These are phyloP conservation scores for Drosophila sp. DNA, from an alignment of 1,140 invertebrate species.

Conservation along the genomic window DNA sequence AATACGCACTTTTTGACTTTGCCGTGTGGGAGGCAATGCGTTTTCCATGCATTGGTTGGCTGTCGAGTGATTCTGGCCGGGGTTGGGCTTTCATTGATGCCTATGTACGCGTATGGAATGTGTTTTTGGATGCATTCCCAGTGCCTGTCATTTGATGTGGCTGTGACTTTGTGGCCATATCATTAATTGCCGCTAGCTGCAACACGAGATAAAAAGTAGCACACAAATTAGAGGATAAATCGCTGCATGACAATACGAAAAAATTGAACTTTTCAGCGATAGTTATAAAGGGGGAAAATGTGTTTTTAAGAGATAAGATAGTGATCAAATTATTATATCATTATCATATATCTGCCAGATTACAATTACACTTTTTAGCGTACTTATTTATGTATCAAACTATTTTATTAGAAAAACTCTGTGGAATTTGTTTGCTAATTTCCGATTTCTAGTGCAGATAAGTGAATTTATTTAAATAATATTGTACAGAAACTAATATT, in stretches of 20 bases:
- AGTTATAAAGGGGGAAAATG: no score
- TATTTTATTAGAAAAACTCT: no score
- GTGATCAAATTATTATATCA: no score
- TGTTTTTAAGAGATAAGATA: no score
- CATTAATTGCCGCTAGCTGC: conserved; percentile 77
- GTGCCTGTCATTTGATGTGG: conserved; percentile 74
- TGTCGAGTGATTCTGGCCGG: conserved; percentile 42
- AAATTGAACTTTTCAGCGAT: not conserved
- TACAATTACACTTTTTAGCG: no score
- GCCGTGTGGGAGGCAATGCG: conserved; percentile 61
- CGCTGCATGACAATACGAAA: conserved; percentile 4
- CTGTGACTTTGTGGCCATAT: conserved; percentile 81
- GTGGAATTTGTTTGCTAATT: no score
- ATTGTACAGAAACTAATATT: not conserved
- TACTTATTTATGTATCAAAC: no score
- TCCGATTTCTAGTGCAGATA: no score
- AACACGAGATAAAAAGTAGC: conserved; percentile 55
- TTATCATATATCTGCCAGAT: no score
- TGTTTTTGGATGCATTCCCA: conserved; percentile 50
- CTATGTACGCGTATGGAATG: conserved; percentile 14
- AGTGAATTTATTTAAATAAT: not conserved
- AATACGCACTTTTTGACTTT: conserved; percentile 82
- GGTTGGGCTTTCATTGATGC: conserved; percentile 27
- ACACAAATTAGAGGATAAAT: conserved; percentile 65
- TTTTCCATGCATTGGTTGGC: conserved; percentile 80